Conservation (phyloP, 1,140 invertebrate species). For the Nephotettix cincticeps region DNA sequence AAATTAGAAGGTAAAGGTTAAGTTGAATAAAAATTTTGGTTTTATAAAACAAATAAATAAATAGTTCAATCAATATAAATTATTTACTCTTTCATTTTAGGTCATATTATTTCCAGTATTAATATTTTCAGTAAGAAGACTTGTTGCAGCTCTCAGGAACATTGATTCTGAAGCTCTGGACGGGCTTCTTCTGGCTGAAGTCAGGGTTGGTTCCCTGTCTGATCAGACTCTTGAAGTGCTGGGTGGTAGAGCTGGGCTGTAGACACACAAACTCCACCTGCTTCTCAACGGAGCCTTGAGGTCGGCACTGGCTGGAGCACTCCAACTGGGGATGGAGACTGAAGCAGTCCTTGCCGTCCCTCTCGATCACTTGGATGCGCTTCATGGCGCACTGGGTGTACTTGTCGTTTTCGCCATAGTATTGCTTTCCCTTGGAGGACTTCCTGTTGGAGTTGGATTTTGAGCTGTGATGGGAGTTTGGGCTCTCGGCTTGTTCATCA, state of each 20-base stretch:
- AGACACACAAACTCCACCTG: conserved; percentile 54
- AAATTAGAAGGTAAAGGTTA: too few relatives aligned
- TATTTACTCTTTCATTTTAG: too few relatives aligned
- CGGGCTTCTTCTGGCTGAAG: conserved; percentile 30
- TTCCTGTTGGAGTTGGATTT: conserved; percentile 29
- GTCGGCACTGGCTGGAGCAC: conserved; percentile 50
- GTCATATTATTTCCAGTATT: too few relatives aligned
- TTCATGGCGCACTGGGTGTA: conserved; percentile 27
- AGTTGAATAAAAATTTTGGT: too few relatives aligned
- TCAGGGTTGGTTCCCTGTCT: conserved; percentile 55
- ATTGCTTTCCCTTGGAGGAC: conserved; percentile 37
- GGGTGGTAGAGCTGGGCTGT: conserved; percentile 46
- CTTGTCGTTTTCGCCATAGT: conserved; percentile 15
- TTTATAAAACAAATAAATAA: too few relatives aligned
- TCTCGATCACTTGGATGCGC: conserved; percentile 15
- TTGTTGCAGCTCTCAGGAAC: too few relatives aligned
- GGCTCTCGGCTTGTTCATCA: neutral
- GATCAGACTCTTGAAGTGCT: conserved; percentile 51
- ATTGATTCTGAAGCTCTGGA: conserved; percentile 23
- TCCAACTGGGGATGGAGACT: conserved; percentile 50
- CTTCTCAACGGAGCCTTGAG: conserved; percentile 42
- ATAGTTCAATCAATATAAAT: too few relatives aligned
- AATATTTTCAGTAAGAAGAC: too few relatives aligned
- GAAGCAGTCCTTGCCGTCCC: conserved; percentile 56
- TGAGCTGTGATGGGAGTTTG: neutral